A percentile compares a stretch with the other conserved stretches of the same genome.
Conservation (phyloP, 2,888 invertebrate species). For the Lepidocyrtinus sp. region DNA sequence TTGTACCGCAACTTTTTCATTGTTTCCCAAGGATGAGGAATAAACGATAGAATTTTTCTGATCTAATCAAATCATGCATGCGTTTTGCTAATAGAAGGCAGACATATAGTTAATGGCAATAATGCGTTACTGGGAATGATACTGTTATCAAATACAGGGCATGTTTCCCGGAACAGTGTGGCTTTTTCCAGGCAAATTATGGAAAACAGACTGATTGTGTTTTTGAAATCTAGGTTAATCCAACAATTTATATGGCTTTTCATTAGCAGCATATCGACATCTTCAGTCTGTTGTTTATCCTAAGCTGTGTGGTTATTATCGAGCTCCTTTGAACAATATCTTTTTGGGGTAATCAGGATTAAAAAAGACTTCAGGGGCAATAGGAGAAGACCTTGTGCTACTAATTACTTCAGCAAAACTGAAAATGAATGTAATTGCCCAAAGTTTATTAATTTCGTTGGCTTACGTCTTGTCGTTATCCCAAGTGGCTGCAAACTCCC, state of each 20-base stretch:
- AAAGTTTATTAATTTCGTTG: background rate
- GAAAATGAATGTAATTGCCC: background rate
- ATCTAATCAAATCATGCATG: too few species aligned
- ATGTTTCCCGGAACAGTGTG: background rate
- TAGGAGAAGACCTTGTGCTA: background rate
- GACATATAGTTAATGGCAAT: too few species aligned
- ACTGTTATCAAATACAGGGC: too few species aligned
- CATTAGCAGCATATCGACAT: conserved; percentile 29
- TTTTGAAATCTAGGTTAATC: conserved; percentile 42
- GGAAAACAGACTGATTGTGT: too few species aligned
- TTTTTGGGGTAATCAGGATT: too few species aligned
- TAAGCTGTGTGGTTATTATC: too few species aligned
- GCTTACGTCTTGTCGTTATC: background rate
- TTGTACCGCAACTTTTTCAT: conserved; percentile 1
- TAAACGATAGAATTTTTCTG: too few species aligned
- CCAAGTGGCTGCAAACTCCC: background rate
- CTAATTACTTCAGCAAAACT: background rate
- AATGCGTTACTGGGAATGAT: too few species aligned
- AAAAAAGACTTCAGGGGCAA: too few species aligned
- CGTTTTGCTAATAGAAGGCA: too few species aligned
- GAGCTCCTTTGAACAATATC: too few species aligned
- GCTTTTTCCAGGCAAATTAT: too few species aligned
- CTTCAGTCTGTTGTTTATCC: conserved; percentile 21
- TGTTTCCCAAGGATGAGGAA: background rate
- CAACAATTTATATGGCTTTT: conserved; percentile 43